Evolutionary conservation across 2,888 invertebrate genomes (phyloP).

Genomic region (Leptarthrus brevirostris): DNA sequence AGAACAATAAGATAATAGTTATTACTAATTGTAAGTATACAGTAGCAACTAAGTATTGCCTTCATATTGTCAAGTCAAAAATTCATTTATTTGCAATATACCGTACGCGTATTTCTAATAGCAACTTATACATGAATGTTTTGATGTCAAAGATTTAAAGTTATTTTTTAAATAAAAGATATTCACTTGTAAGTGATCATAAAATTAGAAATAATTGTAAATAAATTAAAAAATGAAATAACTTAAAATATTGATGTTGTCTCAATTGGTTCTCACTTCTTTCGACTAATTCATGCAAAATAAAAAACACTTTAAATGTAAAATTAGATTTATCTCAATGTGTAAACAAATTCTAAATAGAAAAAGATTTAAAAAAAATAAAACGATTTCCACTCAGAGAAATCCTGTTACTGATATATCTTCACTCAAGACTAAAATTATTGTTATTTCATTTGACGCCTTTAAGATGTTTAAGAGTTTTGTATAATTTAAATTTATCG

Average conservation of each 20-base stretch:
- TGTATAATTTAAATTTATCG: conserved; percentile 32
- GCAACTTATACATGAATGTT: conserved; percentile 30
- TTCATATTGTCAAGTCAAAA: conserved; percentile 24
- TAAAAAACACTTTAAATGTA: conserved; percentile 19
- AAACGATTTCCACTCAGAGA: background rate
- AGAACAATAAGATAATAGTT: conserved; percentile 24
- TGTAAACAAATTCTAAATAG: conserved; percentile 44
- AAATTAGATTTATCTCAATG: conserved; percentile 39
- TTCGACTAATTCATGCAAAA: conserved; percentile 1
- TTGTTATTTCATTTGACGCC: conserved; percentile 7
- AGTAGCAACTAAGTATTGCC: conserved; percentile 36
- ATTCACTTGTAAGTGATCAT: conserved; percentile 6
- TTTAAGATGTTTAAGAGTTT: conserved; percentile 9
- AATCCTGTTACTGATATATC: conserved; percentile 26
- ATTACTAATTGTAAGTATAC: conserved; percentile 16
- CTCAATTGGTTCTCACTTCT: conserved; percentile 35
- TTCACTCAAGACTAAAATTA: conserved; percentile 25
- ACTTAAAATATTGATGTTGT: conserved; percentile 44
- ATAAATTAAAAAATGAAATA: conserved; percentile 27
- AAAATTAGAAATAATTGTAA: conserved; percentile 19
- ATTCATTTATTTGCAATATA: conserved; percentile 30
- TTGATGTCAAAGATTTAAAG: conserved; percentile 27
- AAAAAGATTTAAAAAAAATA: conserved; percentile 14
- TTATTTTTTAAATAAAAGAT: conserved; percentile 32
- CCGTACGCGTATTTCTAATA: conserved; percentile 26